A percentile compares a stretch with the other conserved stretches of the same genome.
These are phyloP conservation scores for Tiliacea aurago DNA, from an alignment of 2,888 invertebrate species.

Conservation along the genomic window DNA sequence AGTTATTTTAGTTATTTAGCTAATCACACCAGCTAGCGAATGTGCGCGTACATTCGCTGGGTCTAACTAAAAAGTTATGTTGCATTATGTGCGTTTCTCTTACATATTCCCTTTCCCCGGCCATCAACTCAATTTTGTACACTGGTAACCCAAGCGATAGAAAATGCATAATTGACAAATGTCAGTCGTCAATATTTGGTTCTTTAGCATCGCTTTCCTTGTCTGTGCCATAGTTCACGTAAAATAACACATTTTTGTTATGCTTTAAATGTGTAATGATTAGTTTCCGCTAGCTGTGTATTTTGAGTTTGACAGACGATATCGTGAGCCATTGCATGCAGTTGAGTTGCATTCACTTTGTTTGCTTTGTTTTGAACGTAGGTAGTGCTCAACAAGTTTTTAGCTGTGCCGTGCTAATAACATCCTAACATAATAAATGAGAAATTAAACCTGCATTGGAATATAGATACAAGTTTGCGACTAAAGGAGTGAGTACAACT, in stretches of 20 bases:
- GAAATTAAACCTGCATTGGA: conserved; percentile 39
- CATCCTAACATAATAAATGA: conserved; percentile 28
- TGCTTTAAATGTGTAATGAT: conserved; percentile 10
- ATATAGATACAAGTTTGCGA: conserved; percentile 46
- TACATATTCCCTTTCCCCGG: background rate
- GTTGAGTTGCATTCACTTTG: conserved; percentile 65
- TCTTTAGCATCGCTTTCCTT: conserved; percentile 35
- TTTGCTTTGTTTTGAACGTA: conserved; percentile 68
- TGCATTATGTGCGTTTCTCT: background rate
- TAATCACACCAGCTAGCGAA: background rate
- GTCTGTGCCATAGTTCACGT: background rate
- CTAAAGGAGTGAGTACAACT: conserved; percentile 59
- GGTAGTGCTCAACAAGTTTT: conserved; percentile 58
- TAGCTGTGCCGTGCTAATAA: conserved; percentile 45
- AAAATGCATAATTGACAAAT: conserved; percentile 52
- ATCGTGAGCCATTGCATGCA: conserved; percentile 61
- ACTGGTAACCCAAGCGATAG: conserved; percentile 11
- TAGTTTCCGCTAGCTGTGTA: background rate
- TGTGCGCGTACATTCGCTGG: background rate
- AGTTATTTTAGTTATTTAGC: background rate
- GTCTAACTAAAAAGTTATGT: background rate
- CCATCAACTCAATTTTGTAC: conserved; percentile 1
- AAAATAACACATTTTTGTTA: conserved; percentile 1
- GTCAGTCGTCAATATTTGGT: conserved; percentile 8
- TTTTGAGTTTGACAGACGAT: conserved; percentile 43